Percentiles rank a stretch among this genome's conserved stretches.
Evolutionary conservation across 2,113 vertebrate species (phyloP).

Genomic region (Camelus dromedarius): DNA sequence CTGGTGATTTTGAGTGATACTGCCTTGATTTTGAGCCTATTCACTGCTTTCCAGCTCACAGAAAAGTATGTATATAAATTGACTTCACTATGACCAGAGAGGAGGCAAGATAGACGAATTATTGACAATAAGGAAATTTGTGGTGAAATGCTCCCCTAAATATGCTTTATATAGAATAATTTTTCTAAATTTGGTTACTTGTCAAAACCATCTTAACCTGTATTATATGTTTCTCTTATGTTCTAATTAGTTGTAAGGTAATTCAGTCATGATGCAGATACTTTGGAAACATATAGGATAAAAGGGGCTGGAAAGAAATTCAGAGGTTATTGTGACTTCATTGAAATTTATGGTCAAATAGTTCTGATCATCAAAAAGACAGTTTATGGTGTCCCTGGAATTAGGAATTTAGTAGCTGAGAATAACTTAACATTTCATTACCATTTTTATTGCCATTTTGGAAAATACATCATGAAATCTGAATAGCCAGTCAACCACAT

Average conservation of each 20-base stretch:
- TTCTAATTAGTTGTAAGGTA: not conserved
- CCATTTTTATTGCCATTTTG: constrained; percentile 70
- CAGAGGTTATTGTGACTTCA: constrained; percentile 33
- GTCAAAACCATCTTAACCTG: not conserved
- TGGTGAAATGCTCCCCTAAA: not conserved
- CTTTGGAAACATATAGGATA: constrained; percentile 8
- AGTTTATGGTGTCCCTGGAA: constrained; percentile 54
- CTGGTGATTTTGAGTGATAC: not conserved
- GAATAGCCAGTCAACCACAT: constrained; percentile 27
- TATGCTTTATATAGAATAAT: not conserved
- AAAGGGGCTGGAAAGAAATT: not conserved
- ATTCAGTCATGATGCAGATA: not conserved
- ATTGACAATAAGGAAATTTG: not conserved
- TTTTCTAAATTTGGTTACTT: not conserved
- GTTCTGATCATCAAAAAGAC: constrained; percentile 64
- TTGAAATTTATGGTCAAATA: constrained; percentile 58
- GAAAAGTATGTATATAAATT: not conserved
- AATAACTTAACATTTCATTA: constrained; percentile 76
- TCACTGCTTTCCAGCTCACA: not conserved
- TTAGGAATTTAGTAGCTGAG: constrained; percentile 65
- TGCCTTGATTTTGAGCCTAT: constrained; percentile 6
- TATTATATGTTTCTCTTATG: not conserved
- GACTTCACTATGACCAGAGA: not conserved
- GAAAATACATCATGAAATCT: constrained; percentile 68
- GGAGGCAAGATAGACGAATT: not conserved